Base-by-base conservation (phyloP, 2,797 vertebrate species). In the Micropoecilia bifurca region DNA sequence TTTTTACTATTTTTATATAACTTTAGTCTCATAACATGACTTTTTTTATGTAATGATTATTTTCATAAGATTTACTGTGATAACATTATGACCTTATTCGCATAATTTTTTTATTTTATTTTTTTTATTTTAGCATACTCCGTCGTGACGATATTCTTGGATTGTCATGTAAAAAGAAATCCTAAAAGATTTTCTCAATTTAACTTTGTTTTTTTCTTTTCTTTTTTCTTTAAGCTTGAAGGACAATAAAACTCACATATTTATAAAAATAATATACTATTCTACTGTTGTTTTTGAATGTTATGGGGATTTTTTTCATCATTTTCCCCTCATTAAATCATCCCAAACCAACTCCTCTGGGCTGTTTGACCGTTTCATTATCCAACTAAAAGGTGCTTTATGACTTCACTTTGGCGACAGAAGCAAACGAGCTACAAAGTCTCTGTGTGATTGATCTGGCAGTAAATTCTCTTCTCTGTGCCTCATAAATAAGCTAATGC, bases 401-500 rank as follows among this genome's bases (percentile, higher is more conserved):
- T 79, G 90, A 90, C 92, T 88, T 84, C 79, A 88, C 90, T 88
- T 88, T 88, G 84, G 86, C 88, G 82, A 89, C 88, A 82, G 88
- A 89, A 87, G 81, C 80, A 74, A 90, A 89, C 85, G 39, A 88
- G 90, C 84, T 90, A 91, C 90, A 91, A 87, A 92, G 92, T 89
- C 89, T 36, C 48, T 71, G 82, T 92, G 89, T 94, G 95, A 95
- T 93, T 94, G 94, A 95, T 94, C 93, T 91, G 90, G 91, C 91
- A 90, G 90, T 95, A 95, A 94, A 95, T 94, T 90, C 87, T 85
- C 92, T 86, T 92, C 89, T 85, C 87, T 87, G 91, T 90, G 90
- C 82, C 91, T 94, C 94, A 92, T 95, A 95, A 95, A 95, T 94
- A 94, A 94, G 89, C 89, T 88, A 91, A 94, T 94, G 90, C 93